Evolutionary conservation across 2,888 invertebrate genomes (phyloP).

Genomic region (Spilosoma lubricipeda): DNA sequence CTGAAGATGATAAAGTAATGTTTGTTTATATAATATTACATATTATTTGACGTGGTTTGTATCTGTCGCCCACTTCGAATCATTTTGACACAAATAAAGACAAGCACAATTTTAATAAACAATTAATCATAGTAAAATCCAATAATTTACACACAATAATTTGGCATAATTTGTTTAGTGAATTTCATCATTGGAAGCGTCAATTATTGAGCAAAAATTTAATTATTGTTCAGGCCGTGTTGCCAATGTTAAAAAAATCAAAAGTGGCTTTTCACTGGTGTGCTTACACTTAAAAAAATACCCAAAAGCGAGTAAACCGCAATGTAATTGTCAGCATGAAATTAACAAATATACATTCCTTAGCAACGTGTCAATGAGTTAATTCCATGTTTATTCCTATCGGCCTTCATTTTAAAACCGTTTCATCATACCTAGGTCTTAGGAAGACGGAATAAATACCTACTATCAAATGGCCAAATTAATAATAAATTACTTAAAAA

Average conservation of each 20-base stretch:
- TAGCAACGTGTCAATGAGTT: neutral
- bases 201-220: slow-evolving; percentile 74
- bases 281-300: slow-evolving; percentile 1
- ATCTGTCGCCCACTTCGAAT: slow-evolving; percentile 48
- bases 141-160: slow-evolving; percentile 48
- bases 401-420: slow-evolving; percentile 30
- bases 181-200: slow-evolving; percentile 69
- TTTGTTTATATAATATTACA: slow-evolving; percentile 34
- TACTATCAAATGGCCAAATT: slow-evolving; percentile 47
- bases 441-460: slow-evolving; percentile 55
- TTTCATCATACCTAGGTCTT: slow-evolving; percentile 33
- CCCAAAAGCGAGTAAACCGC: slow-evolving; percentile 11
- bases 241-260: slow-evolving; percentile 26
- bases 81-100: slow-evolving; percentile 50
- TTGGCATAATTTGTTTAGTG: slow-evolving; percentile 45
- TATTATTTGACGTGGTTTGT: slow-evolving; percentile 31
- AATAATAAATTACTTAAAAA: slow-evolving; percentile 49
- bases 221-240: slow-evolving; percentile 36
- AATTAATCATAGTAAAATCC: slow-evolving; percentile 39
- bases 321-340: neutral
- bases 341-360: neutral
- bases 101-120: slow-evolving; percentile 53
- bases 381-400: slow-evolving; percentile 19
- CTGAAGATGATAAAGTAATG: slow-evolving; percentile 51
- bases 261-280: neutral